phyloP scores from a whole-genome alignment of 2,797 vertebrate species.

The Sebastes nivosus region DNA sequence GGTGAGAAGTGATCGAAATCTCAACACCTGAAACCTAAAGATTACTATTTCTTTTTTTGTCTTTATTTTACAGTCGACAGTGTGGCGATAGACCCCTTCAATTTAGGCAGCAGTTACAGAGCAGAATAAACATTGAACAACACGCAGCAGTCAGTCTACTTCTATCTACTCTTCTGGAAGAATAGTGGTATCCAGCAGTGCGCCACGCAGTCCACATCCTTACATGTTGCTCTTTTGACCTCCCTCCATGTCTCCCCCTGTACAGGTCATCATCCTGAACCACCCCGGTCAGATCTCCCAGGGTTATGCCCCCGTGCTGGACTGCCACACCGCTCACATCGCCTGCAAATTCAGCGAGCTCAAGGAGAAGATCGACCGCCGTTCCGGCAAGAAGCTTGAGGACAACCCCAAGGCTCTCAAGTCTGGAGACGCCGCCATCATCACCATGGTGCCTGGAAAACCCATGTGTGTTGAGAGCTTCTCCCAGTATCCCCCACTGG shows the following conservation, averaged over 20 bases:
- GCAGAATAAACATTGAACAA: background rate
- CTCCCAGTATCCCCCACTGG: constrained; percentile 81
- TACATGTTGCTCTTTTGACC: background rate
- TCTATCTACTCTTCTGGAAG: background rate
- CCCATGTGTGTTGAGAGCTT: constrained; percentile 86
- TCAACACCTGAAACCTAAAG: background rate
- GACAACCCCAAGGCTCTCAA: constrained; percentile 83
- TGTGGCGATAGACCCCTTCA: background rate
- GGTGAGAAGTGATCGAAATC: background rate
- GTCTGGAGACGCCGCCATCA: constrained; percentile 82
- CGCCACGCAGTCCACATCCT: background rate
- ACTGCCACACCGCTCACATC: constrained; percentile 86
- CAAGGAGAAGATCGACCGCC: constrained; percentile 88
- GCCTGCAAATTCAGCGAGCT: constrained; percentile 87
- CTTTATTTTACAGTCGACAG: background rate
- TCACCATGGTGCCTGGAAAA: constrained; percentile 80
- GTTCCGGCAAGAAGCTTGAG: constrained; percentile 86
- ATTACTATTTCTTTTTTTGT: background rate
- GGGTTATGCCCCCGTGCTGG: constrained; percentile 84
- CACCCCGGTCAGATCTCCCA: constrained; percentile 83
- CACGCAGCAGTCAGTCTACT: background rate
- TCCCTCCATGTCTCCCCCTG: constrained; percentile 36
- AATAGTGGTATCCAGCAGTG: background rate
- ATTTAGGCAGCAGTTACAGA: background rate
- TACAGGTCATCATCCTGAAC: constrained; percentile 86